A percentile compares a stretch with the other conserved stretches of the same genome.
phyloP scores from a whole-genome alignment of 2,113 vertebrate genomes.

The Smithornis capensis region DNA sequence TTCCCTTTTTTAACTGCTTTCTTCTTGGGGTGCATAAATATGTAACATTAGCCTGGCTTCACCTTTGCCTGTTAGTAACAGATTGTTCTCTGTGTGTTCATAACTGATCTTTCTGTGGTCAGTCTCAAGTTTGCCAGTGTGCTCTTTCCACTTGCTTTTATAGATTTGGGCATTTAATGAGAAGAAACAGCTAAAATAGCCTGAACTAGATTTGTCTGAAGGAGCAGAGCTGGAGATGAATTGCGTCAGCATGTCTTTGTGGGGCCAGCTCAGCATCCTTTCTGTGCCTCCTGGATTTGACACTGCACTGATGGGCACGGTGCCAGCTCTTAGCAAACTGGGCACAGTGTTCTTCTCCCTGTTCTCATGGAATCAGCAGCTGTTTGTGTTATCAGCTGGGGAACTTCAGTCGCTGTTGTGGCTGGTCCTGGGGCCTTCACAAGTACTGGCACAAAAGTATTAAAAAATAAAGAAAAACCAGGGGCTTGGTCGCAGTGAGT shows the following conservation, averaged over 20 bases:
- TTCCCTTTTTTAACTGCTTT: neutral
- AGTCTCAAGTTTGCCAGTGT: neutral
- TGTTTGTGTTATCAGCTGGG: neutral
- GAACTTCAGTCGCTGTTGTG: neutral
- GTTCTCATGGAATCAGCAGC: slow-evolving; percentile 19
- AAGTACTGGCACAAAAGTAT: neutral
- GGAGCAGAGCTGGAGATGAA: neutral
- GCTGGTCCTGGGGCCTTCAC: neutral
- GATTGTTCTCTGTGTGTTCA: neutral
- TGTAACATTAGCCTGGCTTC: neutral
- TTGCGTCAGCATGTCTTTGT: slow-evolving; percentile 41
- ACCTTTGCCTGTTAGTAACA: slow-evolving; percentile 28
- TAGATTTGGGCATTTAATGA: neutral
- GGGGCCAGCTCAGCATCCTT: neutral
- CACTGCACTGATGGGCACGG: slow-evolving; percentile 16
- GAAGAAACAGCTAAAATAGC: neutral
- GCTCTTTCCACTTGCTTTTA: neutral
- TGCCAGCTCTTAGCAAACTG: slow-evolving; percentile 52
- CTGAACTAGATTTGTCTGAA: neutral
- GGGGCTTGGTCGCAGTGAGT: neutral
- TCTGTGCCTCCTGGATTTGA: slow-evolving; percentile 7
- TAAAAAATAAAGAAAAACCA: neutral
- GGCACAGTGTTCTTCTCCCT: slow-evolving; percentile 13
- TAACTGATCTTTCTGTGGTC: neutral
- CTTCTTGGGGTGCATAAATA: neutral